phyloP scores from a whole-genome alignment of 2,113 vertebrate species.

The Ammodytes marinus region DNA sequence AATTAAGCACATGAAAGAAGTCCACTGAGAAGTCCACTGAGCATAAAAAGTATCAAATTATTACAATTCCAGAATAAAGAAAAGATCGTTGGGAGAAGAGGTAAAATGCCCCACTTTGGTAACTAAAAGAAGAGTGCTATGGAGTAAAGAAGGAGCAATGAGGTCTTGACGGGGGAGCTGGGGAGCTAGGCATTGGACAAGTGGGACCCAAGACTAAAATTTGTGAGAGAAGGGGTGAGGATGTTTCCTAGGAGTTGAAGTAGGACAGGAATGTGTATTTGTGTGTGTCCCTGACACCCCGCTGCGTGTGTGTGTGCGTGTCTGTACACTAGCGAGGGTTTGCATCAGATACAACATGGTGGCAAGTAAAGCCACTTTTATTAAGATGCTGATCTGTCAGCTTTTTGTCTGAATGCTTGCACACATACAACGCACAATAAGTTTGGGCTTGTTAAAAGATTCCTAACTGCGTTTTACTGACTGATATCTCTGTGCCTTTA shows the following conservation, averaged over 20 bases:
- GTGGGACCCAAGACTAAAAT: slow-evolving; percentile 18
- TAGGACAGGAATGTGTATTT: slow-evolving; percentile 49
- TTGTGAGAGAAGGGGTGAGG: slow-evolving; percentile 4
- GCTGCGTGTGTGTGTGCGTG: neutral
- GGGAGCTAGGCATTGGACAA: slow-evolving; percentile 13
- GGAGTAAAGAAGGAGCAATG: neutral
- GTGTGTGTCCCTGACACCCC: neutral
- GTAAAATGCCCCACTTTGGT: neutral
- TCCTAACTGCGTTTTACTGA: slow-evolving; percentile 29
- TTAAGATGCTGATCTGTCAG: slow-evolving; percentile 7
- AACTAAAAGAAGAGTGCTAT: neutral
- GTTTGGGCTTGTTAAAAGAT: slow-evolving; percentile 53
- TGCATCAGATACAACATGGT: slow-evolving; percentile 20
- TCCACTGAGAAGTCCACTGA: slow-evolving; percentile 73
- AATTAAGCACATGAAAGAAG: slow-evolving; percentile 36
- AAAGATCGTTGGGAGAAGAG: neutral
- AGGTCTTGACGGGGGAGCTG: neutral
- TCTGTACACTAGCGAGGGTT: slow-evolving; percentile 29
- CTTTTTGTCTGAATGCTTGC: neutral
- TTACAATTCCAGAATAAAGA: neutral
- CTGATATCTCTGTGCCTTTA: slow-evolving; percentile 28
- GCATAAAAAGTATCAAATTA: slow-evolving; percentile 15
- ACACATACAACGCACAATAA: slow-evolving; percentile 13
- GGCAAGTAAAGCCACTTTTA: slow-evolving; percentile 42
- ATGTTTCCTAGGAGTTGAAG: slow-evolving; percentile 60